phyloP scores from a whole-genome alignment of 2,888 invertebrate species.

The Himalopsyche anomala region DNA sequence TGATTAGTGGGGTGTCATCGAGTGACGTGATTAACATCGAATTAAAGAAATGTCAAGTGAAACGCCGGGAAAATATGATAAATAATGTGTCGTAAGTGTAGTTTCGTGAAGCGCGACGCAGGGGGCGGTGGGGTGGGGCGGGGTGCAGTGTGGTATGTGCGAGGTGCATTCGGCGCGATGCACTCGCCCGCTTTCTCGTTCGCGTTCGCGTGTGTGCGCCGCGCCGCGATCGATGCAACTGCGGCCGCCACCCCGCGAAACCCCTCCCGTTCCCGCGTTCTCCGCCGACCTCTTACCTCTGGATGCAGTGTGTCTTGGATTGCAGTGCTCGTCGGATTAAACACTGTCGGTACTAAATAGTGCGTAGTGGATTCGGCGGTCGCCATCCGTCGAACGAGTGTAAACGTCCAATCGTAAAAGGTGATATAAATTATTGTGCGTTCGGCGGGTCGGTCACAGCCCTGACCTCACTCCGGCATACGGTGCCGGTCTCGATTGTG shows the following conservation, averaged over 20 bases:
- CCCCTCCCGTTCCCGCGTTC: conserved; percentile 19
- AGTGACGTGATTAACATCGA: neutral
- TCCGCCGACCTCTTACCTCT: conserved; percentile 29
- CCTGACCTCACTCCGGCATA: conserved; percentile 16
- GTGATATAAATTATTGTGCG: conserved; percentile 13
- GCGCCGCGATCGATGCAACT: conserved; percentile 59
- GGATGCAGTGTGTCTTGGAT: conserved; percentile 61
- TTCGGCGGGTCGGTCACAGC: neutral
- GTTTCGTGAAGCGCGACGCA: neutral
- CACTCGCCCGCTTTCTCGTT: conserved; percentile 44
- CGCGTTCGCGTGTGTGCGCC: conserved; percentile 36
- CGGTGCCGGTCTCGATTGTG: conserved; percentile 9
- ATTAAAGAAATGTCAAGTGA: neutral
- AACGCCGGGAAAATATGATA: conserved; percentile 5
- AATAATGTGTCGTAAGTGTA: neutral
- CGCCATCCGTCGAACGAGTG: neutral
- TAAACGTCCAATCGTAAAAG: conserved; percentile 6
- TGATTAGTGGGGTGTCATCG: neutral
- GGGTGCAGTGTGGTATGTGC: conserved; percentile 29
- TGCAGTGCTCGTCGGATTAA: conserved; percentile 60
- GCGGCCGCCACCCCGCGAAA: conserved; percentile 51
- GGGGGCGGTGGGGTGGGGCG: neutral
- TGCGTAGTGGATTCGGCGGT: conserved; percentile 35
- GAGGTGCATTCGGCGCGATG: conserved; percentile 64
- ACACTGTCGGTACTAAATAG: conserved; percentile 39